phyloP scores from a whole-genome alignment of 2,888 invertebrate genomes.

The Pandemis corylana region DNA sequence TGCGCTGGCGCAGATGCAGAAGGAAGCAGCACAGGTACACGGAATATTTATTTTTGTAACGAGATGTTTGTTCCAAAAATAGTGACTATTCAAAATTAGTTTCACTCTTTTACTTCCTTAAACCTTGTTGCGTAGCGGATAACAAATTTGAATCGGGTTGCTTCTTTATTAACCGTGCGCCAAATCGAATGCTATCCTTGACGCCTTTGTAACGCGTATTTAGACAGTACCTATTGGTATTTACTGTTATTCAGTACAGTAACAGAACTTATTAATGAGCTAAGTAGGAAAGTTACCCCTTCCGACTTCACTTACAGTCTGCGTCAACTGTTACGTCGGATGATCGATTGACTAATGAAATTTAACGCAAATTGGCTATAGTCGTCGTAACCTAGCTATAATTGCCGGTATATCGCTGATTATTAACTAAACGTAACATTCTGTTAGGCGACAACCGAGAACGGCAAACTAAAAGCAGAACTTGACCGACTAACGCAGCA shows the following conservation, averaged over 20 bases:
- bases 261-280: too few relatives aligned
- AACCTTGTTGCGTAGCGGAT: neutral
- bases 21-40: conserved; percentile 87
- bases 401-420: neutral
- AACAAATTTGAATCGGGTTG: neutral
- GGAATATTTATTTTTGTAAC: neutral
- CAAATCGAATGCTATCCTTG: conserved; percentile 1
- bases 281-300: too few relatives aligned
- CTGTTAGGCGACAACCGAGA: conserved; percentile 76
- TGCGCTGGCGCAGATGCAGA: conserved; percentile 84
- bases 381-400: neutral
- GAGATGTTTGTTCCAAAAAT: neutral
- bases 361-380: neutral
- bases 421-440: conserved; percentile 1
- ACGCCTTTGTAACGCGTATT: neutral
- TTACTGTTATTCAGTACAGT: neutral
- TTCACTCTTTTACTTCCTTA: conserved; percentile 4
- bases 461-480: conserved; percentile 84
- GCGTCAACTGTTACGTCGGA: too few relatives aligned
- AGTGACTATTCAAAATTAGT: neutral
- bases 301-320: too few relatives aligned
- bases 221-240: neutral
- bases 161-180: neutral
- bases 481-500: conserved; percentile 85
- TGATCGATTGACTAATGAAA: too few relatives aligned